These are phyloP conservation scores for Scalopus aquaticus DNA, from an alignment of 2,113 vertebrate genomes.

Conservation along the genomic window DNA sequence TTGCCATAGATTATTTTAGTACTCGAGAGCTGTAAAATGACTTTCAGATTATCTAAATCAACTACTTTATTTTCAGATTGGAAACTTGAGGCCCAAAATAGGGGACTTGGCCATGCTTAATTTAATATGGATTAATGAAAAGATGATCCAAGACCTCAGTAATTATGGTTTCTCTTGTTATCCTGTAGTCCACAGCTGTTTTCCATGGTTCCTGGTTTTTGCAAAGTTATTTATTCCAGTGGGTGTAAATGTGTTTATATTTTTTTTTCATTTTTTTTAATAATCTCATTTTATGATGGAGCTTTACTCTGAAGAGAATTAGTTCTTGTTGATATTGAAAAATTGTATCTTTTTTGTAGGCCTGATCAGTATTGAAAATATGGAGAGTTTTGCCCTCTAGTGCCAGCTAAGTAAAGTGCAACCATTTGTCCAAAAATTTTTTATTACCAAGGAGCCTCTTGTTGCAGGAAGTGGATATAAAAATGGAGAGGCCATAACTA, in stretches of 20 bases:
- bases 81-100: neutral
- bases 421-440: neutral
- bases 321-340: too few relatives aligned
- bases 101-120: neutral
- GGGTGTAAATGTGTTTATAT: neutral
- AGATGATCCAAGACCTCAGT: neutral
- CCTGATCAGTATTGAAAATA: conserved; percentile 19
- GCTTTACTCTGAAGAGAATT: neutral
- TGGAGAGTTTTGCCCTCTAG: conserved; percentile 69
- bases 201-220: neutral
- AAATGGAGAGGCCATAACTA: conserved; percentile 42
- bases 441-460: neutral
- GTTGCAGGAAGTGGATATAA: conserved; percentile 46
- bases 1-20: conserved; percentile 22
- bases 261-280: neutral
- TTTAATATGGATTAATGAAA: conserved; percentile 35
- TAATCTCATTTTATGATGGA: conserved; percentile 10
- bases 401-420: conserved; percentile 44
- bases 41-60: conserved; percentile 3
- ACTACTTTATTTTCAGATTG: conserved; percentile 45
- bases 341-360: neutral
- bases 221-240: conserved; percentile 11
- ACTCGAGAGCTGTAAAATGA: conserved; percentile 23
- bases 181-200: neutral
- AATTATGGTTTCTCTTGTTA: neutral